Conservation (phyloP, 2,888 invertebrate genomes). For the Diplolepis rosae region DNA sequence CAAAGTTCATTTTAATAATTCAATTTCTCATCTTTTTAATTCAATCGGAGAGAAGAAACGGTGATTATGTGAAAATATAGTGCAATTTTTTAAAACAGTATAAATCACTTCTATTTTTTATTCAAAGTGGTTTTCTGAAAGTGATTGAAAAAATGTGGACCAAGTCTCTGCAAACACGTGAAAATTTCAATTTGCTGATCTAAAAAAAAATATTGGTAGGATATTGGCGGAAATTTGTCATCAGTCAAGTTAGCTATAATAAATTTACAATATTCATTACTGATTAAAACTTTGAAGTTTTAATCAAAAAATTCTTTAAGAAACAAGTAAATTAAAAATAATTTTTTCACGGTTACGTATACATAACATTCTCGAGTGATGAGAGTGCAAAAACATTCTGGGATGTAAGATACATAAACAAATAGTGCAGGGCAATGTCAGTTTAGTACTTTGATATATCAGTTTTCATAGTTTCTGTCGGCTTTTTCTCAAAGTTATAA, state of each 20-base stretch:
- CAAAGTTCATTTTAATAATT: not conserved
- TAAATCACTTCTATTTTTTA: not conserved
- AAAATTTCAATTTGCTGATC: conserved; percentile 25
- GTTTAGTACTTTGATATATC: not conserved
- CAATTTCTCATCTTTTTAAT: not conserved
- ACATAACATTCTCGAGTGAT: no score
- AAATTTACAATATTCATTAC: no score
- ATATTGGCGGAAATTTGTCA: not conserved
- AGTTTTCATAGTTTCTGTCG: not conserved
- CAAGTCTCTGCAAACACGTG: conserved; percentile 20
- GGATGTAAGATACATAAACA: no score
- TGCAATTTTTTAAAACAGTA: not conserved
- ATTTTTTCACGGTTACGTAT: no score
- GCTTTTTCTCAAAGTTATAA: conserved; percentile 1
- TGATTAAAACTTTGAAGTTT: no score
- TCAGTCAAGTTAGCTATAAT: no score
- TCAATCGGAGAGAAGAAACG: not conserved
- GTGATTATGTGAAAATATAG: not conserved
- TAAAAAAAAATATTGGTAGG: conserved; percentile 19
- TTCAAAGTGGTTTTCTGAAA: conserved; percentile 22
- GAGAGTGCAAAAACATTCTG: no score
- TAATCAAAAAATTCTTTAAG: no score
- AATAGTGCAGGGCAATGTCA: not conserved
- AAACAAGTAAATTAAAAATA: no score
- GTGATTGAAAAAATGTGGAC: conserved; percentile 27